Evolutionary conservation across 2,888 invertebrate genomes (phyloP).

Genomic region (Leptinotarsa haldemani): DNA sequence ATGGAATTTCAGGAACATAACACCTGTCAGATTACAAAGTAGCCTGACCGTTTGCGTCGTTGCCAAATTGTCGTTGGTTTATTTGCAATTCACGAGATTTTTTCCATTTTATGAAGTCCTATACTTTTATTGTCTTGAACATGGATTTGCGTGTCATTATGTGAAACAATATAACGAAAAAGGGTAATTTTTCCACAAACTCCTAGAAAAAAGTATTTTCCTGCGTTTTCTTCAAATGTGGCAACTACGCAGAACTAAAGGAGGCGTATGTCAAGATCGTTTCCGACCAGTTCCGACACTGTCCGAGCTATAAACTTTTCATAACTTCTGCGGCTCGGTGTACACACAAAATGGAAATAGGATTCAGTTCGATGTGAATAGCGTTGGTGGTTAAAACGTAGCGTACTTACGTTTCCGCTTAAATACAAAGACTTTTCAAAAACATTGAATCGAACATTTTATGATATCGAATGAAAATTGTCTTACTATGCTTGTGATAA

Average conservation of each 20-base stretch:
- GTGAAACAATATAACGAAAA: no score
- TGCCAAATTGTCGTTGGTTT: no score
- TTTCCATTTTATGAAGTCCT: no score
- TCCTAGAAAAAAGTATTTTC: not conserved
- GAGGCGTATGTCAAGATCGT: constrained; percentile 26
- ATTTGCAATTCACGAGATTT: no score
- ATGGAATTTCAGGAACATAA: no score
- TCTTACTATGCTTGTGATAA: constrained; percentile 1
- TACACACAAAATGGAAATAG: constrained; percentile 16
- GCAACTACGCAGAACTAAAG: constrained; percentile 18
- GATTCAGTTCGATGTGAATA: constrained; percentile 20
- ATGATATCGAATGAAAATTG: constrained; percentile 3
- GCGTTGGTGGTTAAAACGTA: not conserved
- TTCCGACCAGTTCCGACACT: constrained; percentile 31
- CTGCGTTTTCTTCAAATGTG: not conserved
- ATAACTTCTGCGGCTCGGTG: constrained; percentile 28
- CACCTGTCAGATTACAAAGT: no score
- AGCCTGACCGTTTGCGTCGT: no score
- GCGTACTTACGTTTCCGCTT: not conserved
- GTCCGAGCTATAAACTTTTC: constrained; percentile 30
- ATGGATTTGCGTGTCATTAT: no score
- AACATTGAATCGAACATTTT: not conserved
- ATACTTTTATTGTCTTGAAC: no score
- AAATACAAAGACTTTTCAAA: not conserved
- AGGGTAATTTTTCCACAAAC: no score